Base-by-base conservation (phyloP, 2,888 invertebrate genomes). In the Drosophila borealis region DNA sequence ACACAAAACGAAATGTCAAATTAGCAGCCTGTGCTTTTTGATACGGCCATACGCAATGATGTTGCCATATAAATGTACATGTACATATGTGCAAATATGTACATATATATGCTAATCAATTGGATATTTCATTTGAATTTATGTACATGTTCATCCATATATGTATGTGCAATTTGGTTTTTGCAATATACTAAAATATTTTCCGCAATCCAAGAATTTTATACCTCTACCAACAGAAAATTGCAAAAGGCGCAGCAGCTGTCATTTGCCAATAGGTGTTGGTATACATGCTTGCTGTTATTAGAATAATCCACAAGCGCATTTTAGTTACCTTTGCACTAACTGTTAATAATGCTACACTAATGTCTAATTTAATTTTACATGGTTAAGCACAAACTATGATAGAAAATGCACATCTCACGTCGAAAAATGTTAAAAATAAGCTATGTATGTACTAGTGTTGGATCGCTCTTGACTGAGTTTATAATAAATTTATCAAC, bases 401-500 rank as follows among this genome's bases (percentile, higher is more conserved):
- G 61, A 80, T 85, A 80, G 78, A 83, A 86, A 83, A 83, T 83
- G 83, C 85, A 83, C 80, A 82, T 84, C 81, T 80, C 78, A 81
- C 84, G 70, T 70, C 85, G 81, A 81, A 84, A 84, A 84, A 74
- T 83, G 73, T 79, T 83, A 81, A 81, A 81, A 81, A 82, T 81
- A 81, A 81, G 80, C 81, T 81, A 80, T 81, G 81, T 82, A 78
- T 79, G 78, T 79, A 61, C 75, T 75, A 75, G 75, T 75, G 75
- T 75, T 75, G 76, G 50, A 46, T 75, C 45, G 63, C 56, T 70
- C 63, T 57, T 67, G 45, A 67, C 48, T 60, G 37, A 48, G 4
- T 55, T 59, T 48, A 19, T 33, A 55, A 21, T 36, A 45, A 36
- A 19, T 44, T 66, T 55, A 39, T 25, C 60, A 74, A 54, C 75